phyloP scores from a whole-genome alignment of 2,888 invertebrate genomes.

The Panopea generosa region DNA sequence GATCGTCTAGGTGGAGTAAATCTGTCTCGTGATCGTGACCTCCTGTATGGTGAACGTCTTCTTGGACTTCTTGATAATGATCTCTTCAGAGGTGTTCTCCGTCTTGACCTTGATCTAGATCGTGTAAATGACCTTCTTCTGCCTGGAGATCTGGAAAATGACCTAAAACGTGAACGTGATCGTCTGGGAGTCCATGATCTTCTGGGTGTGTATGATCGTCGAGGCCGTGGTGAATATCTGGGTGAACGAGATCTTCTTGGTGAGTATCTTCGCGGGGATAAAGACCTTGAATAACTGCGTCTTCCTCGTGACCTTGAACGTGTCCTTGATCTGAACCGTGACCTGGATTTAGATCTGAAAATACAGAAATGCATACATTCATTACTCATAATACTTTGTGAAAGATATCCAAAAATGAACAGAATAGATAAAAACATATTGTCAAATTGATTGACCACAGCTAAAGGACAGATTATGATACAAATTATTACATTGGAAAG shows the following conservation, averaged over 20 bases:
- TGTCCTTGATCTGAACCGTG: conserved; percentile 55
- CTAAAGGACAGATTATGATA: too few species aligned
- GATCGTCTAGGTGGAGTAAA: conserved; percentile 24
- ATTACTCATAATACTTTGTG: too few species aligned
- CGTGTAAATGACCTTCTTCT: conserved; percentile 50
- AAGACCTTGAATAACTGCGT: conserved; percentile 27
- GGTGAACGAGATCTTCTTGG: conserved; percentile 42
- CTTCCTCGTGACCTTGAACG: conserved; percentile 56
- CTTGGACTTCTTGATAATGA: conserved; percentile 59
- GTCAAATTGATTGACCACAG: too few species aligned
- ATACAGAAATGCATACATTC: too few species aligned
- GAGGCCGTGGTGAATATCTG: conserved; percentile 66
- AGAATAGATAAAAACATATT: too few species aligned
- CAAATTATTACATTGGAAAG: too few species aligned
- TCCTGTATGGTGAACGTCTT: conserved; percentile 48
- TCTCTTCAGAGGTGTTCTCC: conserved; percentile 56
- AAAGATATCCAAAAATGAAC: too few species aligned
- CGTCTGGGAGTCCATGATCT: conserved; percentile 56
- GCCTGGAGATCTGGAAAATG: conserved; percentile 53
- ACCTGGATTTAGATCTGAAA: conserved; percentile 60
- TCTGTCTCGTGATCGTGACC: conserved; percentile 44
- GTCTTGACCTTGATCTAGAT: conserved; percentile 58
- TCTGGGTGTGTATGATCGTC: conserved; percentile 50
- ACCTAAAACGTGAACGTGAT: conserved; percentile 60
- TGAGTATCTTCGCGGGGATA: conserved; percentile 31